These are phyloP conservation scores for Papilio helenus DNA, from an alignment of 1,140 invertebrate species.

Conservation along the genomic window DNA sequence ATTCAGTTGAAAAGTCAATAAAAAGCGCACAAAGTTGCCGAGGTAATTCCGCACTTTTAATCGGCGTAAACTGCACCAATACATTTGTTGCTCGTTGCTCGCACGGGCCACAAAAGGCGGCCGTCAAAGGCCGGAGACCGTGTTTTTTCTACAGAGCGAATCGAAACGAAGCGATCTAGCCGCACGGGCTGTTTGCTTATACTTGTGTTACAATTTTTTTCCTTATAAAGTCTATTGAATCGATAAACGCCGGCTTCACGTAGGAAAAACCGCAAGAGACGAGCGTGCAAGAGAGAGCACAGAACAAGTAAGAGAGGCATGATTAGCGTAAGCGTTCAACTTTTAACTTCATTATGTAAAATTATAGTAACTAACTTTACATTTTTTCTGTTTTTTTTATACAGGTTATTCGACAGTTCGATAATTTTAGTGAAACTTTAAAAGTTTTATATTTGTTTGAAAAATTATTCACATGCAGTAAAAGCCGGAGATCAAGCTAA, in stretches of 20 bases:
- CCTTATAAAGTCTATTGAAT: too few species aligned
- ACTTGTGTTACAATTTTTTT: too few species aligned
- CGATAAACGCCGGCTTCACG: too few species aligned
- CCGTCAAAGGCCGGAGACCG: constrained; percentile 13
- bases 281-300: too few species aligned
- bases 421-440: background rate
- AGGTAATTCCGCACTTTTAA: constrained; percentile 16
- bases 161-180: constrained; percentile 8
- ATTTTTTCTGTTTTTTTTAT: too few species aligned
- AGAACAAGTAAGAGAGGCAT: too few species aligned
- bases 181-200: constrained; percentile 27
- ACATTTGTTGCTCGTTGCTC: constrained; percentile 20
- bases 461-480: background rate
- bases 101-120: constrained; percentile 28
- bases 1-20: constrained; percentile 17
- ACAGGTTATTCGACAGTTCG: background rate
- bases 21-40: constrained; percentile 12
- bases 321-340: too few species aligned
- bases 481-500: background rate
- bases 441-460: background rate
- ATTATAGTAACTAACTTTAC: too few species aligned
- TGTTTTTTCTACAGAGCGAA: constrained; percentile 24
- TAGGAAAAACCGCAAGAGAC: too few species aligned
- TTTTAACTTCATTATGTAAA: too few species aligned
- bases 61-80: constrained; percentile 22